Conservation (phyloP, 2,113 vertebrate species). For the Pogonocichla stellata region DNA sequence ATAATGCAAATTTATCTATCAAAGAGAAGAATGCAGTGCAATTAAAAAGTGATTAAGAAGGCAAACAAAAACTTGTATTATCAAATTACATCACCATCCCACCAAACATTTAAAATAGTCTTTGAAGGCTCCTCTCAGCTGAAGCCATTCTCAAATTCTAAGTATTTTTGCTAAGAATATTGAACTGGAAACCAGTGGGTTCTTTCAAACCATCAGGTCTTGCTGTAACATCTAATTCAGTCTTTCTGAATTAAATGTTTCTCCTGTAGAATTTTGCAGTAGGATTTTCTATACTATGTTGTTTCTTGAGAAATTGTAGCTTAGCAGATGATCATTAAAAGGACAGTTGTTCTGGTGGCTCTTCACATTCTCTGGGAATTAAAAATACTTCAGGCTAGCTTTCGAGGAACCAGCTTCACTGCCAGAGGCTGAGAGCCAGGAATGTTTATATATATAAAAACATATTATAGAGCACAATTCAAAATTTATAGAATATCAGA, state of each 20-base stretch:
- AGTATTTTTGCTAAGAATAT: neutral
- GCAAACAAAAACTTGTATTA: constrained; percentile 39
- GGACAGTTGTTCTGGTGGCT: neutral
- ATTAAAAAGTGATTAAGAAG: constrained; percentile 69
- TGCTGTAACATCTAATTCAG: neutral
- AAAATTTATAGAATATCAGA: neutral
- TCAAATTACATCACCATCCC: constrained; percentile 22
- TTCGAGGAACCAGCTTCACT: neutral
- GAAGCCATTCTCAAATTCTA: neutral
- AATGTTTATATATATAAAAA: neutral
- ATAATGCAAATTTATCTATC: constrained; percentile 47
- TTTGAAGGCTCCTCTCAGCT: neutral
- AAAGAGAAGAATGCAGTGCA: constrained; percentile 42
- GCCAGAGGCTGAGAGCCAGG: neutral
- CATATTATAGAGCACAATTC: neutral
- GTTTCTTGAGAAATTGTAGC: neutral
- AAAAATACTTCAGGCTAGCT: neutral
- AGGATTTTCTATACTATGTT: neutral
- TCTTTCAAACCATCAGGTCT: neutral
- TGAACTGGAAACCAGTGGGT: neutral
- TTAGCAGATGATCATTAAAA: neutral
- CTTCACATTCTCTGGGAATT: neutral
- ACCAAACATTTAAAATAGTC: constrained; percentile 5
- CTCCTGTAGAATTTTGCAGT: neutral
- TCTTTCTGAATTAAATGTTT: neutral